Evolutionary conservation across 2,797 vertebrate genomes (phyloP), one percentile per base, ranked within the genome.

Genomic region (Lepidocolaptes lacrymiger): DNA sequence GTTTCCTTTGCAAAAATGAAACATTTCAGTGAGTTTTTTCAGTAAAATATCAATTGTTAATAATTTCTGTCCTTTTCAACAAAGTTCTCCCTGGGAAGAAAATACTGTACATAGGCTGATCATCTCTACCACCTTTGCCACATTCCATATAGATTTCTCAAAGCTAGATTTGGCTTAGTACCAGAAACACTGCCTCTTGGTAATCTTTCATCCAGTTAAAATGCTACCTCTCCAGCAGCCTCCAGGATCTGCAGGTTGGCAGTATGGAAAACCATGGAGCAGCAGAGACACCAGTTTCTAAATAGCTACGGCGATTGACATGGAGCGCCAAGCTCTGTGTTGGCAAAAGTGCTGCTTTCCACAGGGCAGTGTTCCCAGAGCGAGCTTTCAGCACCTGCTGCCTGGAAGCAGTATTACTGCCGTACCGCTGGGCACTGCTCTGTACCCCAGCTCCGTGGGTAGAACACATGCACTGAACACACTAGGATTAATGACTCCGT

Each of bases 281-380:
- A 61, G 64, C 43, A 92, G 73, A 93, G 75, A 89, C 23, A 32
- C 2, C 4, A 5, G 37, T 58, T 71, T 55, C 36, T 74, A 71
- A 84, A n/a, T 14, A 92, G 68, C 27, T 14, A 41, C 0, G 0
- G 28, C 0, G 1, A 66, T 59, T 43, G 51, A 28, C 46, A 56
- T 0, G 0, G 44, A 43, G 34, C 1, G 22, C 51, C 22, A 27
- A 69, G 48, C 36, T 82, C n/a, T 15, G 27, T 67, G 79, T 43
- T 2, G 15, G 54, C 52, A 24, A 16, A 63, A 56, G 67, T 7
- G 15, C 7, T 8, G 5, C 64, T 39, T 85, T 66, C 41, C 73
- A 58, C 14, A 72, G 56, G 24, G 46, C 21, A 54, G 17, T 11
- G 28, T 41, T 81, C 32, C 36, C 36, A 37, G 36, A 68, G 54